Conservation (phyloP, 2,888 invertebrate genomes). For the Hoplodrina blanda region DNA sequence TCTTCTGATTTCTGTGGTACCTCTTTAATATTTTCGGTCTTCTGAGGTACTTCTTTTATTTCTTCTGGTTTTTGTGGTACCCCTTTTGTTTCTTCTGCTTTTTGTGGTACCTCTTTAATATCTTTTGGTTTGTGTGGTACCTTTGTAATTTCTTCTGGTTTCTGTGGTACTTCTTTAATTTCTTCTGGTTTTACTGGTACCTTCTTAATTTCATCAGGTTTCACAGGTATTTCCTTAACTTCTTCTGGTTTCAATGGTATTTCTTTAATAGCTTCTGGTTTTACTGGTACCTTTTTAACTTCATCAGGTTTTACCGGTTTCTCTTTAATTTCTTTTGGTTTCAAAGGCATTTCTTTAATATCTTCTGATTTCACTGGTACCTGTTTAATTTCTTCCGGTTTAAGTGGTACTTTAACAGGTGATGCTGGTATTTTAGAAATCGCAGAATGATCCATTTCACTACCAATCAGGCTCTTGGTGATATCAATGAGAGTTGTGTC, state of each 20-base stretch:
- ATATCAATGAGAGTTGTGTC: conserved; percentile 55
- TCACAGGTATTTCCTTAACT: neutral
- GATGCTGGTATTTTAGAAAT: conserved; percentile 61
- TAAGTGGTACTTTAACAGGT: conserved; percentile 16
- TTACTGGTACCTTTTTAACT: neutral
- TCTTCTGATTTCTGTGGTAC: conserved; percentile 14
- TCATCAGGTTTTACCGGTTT: neutral
- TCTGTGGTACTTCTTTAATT: neutral
- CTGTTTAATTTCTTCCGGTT: conserved; percentile 26
- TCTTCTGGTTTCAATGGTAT: conserved; percentile 11
- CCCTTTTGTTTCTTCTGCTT: conserved; percentile 1
- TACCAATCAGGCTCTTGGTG: conserved; percentile 64
- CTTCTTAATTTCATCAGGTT: conserved; percentile 16
- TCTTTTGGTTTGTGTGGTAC: neutral
- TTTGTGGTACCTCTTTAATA: neutral
- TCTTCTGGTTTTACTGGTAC: conserved; percentile 5
- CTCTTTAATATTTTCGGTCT: neutral
- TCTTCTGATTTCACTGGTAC: conserved; percentile 4
- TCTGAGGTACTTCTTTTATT: neutral
- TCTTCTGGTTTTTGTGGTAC: conserved; percentile 12
- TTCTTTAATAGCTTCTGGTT: conserved; percentile 16
- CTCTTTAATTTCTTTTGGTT: conserved; percentile 12
- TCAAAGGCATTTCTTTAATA: neutral
- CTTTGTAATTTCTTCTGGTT: conserved; percentile 12
- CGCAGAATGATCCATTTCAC: conserved; percentile 68